Base-by-base conservation (phyloP, 2,113 vertebrate genomes). In the Scartelaos histophorus region DNA sequence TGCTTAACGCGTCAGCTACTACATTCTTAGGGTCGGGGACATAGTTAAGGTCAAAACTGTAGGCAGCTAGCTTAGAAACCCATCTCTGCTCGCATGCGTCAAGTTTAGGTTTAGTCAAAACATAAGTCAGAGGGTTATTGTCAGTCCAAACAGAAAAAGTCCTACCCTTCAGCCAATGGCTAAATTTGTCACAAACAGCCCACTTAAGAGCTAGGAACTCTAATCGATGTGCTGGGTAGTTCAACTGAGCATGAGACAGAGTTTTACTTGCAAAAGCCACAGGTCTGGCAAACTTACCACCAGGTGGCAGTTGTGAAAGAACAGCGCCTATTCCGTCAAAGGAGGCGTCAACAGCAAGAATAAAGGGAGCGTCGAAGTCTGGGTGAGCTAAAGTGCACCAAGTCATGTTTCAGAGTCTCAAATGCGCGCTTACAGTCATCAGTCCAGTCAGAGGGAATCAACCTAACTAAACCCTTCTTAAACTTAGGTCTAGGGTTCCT, bases 11-110 rank as follows among this genome's bases (percentile, higher is more conserved):
- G 38, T 76, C 69, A 13, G 61, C 62, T 0, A 70, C 58, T 2
- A 70, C 47, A 21, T 70, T 71, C 51, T 66, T 70, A 6, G 60
- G 47, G n/a, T 65, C 53, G 0, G 64, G 54, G 21, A 74, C 67
- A 34, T 67, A 74, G 35, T 45, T 67, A 16, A 74, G 51, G 16
- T 67, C 62, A 46, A 74, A 74, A 4, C 43, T 53, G 19, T 47
- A 47, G 13, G 46, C 5, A 5, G 46, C 46, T 2, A 47, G 11
- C 13, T 47, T 47, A 6, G 46, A 47, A 47, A 47, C 46, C 46
- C 46, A 47, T 47, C 46, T 47, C 46, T 47, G 46, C 46, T 47
- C 46, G 13, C 46, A 47, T 12, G 46, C 46, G 46, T 47, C 46
- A 47, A 47, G 46, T 47, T 47, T 47, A 47, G 46, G 46, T 47